A percentile compares a stretch with the other conserved stretches of the same genome.
phyloP scores from a whole-genome alignment of 2,888 invertebrate genomes.

The Unio pictorum region DNA sequence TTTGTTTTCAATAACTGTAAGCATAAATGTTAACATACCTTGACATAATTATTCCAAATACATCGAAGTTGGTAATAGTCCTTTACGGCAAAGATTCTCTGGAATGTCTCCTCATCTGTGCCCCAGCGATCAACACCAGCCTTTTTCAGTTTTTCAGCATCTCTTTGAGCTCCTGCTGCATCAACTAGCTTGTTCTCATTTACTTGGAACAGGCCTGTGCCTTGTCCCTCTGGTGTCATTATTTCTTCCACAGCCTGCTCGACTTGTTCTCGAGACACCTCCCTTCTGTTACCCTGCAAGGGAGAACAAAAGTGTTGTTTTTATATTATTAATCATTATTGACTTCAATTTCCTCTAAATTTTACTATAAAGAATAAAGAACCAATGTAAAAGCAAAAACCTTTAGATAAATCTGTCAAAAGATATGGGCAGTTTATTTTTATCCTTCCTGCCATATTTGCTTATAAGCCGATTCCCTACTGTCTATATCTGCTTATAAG shows the following conservation, averaged over 20 bases:
- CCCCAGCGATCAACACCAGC: slow-evolving; percentile 68
- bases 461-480: no score
- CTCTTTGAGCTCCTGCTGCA: slow-evolving; percentile 44
- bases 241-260: slow-evolving; percentile 62
- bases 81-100: slow-evolving; percentile 61
- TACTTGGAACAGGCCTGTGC: slow-evolving; percentile 61
- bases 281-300: slow-evolving; percentile 57
- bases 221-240: slow-evolving; percentile 36
- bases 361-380: no score
- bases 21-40: slow-evolving; percentile 42
- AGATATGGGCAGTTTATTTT: no score
- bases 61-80: slow-evolving; percentile 63
- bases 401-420: no score
- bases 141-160: slow-evolving; percentile 59
- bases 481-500: no score
- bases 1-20: no score
- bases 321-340: no score
- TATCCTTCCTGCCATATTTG: no score
- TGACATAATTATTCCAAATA: slow-evolving; percentile 67
- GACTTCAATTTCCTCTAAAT: no score
- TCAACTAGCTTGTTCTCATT: slow-evolving; percentile 59
- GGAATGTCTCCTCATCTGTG: slow-evolving; percentile 67
- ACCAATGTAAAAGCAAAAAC: no score
- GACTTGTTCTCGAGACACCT: slow-evolving; percentile 48
- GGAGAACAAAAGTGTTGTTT: no score